Base-by-base conservation (phyloP, 2,888 invertebrate genomes). In the Watsonalla binaria region DNA sequence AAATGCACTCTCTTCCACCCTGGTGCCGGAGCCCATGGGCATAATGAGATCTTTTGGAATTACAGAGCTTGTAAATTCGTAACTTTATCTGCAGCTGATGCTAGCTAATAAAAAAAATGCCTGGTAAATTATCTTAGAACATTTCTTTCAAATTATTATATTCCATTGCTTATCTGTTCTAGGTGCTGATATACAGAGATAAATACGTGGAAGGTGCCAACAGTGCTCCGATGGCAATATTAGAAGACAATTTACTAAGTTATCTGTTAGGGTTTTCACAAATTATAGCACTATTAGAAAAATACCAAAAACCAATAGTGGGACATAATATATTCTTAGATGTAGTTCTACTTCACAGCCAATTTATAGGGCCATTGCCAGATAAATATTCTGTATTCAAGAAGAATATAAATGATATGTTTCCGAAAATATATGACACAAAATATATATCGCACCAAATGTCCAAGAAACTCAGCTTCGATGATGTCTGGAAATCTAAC, bases 261-360 rank as follows among this genome's bases (percentile, higher is more conserved):
- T 77, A 90, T 56, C 78, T 94, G 51, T 70, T 92, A 51, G 96
- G 96, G 6, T 95, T 96, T 71, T 92, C 94, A 0, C 91, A 91
- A 69, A 82, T 96, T 9, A 93, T 95, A 56, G 78, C 92, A 13
- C 73, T 94, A 0, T 75, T 96, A n/a, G 82, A 82, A 37, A 72
- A 81, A 1, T 76, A 91, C 6, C 90, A 92, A 61, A 96, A 95
- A 84, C 96, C 96, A 5, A 82, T 96, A 24, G 83, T 96, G 33
- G 96, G 95, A 0, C 96, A 96, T 76, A 97, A 97, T 77, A 76
- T 93, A 58, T 89, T 95, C 53, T 80, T 94, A 58, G 96, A 96
- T 78, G 80, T 94, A 0, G 75, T 96, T 65, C 87, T 96, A 33
- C 79, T 96, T 54, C 93, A 94, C 69, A 93, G 94, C 66, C 94